phyloP scores from a whole-genome alignment of 2,888 invertebrate species.

The Acrobasis consociella region DNA sequence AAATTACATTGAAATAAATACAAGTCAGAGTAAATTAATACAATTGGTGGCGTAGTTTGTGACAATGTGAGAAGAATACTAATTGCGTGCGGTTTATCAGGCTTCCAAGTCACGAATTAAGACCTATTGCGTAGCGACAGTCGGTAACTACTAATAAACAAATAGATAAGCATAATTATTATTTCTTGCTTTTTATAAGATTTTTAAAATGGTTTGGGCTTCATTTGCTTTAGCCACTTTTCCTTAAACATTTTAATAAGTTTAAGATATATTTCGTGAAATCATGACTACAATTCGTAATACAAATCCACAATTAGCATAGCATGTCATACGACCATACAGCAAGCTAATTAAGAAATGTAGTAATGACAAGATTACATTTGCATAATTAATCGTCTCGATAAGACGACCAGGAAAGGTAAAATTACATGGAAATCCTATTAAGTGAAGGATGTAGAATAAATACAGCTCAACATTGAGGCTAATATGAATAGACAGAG shows the following conservation, averaged over 20 bases:
- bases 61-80: constrained; percentile 58
- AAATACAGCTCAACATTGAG: constrained; percentile 12
- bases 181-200: neutral
- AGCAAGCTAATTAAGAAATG: neutral
- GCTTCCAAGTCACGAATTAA: constrained; percentile 62
- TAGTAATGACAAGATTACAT: neutral
- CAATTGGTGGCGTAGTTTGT: constrained; percentile 46
- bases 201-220: no score
- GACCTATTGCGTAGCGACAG: constrained; percentile 42
- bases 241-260: no score
- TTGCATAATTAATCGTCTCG: constrained; percentile 2
- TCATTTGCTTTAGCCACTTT: neutral
- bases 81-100: constrained; percentile 49
- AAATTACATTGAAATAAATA: constrained; percentile 18
- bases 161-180: neutral
- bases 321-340: no score
- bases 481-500: constrained; percentile 19
- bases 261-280: no score
- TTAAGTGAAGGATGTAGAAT: constrained; percentile 21
- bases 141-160: neutral
- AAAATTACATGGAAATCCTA: constrained; percentile 24
- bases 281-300: no score
- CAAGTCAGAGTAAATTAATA: constrained; percentile 45
- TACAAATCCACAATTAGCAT: no score
- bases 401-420: constrained; percentile 22